A percentile compares a stretch with the other conserved stretches of the same genome.
Evolutionary conservation across 2,888 invertebrate genomes (phyloP).

Genomic region (Caenorhabditis wallacei): DNA sequence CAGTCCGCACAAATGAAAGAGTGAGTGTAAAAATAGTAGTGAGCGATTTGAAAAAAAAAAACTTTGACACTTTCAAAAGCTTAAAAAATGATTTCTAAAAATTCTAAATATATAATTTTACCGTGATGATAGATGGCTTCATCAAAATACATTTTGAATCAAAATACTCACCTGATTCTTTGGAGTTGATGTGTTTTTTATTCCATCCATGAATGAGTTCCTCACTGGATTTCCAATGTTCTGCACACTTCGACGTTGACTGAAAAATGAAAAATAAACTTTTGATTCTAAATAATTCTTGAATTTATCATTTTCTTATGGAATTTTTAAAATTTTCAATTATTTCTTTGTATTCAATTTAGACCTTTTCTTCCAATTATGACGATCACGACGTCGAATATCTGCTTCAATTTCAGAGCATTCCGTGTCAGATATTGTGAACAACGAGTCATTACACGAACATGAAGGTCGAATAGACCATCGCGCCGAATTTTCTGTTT

Average conservation of each 20-base stretch:
- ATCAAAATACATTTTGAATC: neutral
- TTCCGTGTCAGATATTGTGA: conserved; percentile 69
- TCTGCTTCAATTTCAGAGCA: conserved; percentile 63
- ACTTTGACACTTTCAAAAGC: conserved; percentile 27
- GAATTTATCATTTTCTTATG: neutral
- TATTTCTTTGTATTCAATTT: too few species aligned
- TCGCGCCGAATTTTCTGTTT: conserved; percentile 57
- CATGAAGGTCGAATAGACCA: conserved; percentile 67
- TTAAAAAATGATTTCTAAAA: neutral
- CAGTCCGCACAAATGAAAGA: conserved; percentile 16
- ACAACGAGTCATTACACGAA: conserved; percentile 68
- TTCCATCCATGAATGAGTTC: conserved; percentile 61
- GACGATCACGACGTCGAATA: conserved; percentile 38
- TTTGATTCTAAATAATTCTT: too few species aligned
- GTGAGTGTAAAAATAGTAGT: conserved; percentile 25
- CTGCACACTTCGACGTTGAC: conserved; percentile 67
- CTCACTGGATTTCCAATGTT: conserved; percentile 40
- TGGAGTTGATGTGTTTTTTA: conserved; percentile 60
- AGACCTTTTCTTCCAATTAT: conserved; percentile 57
- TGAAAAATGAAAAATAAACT: conserved; percentile 36
- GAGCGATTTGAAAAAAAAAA: conserved; percentile 1
- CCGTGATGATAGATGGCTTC: conserved; percentile 9
- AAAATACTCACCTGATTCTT: conserved; percentile 56
- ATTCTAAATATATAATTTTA: too few species aligned
- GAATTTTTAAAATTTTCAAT: conserved; percentile 1